phyloP scores from a whole-genome alignment of 2,113 vertebrate species.

The Canis aureus region DNA sequence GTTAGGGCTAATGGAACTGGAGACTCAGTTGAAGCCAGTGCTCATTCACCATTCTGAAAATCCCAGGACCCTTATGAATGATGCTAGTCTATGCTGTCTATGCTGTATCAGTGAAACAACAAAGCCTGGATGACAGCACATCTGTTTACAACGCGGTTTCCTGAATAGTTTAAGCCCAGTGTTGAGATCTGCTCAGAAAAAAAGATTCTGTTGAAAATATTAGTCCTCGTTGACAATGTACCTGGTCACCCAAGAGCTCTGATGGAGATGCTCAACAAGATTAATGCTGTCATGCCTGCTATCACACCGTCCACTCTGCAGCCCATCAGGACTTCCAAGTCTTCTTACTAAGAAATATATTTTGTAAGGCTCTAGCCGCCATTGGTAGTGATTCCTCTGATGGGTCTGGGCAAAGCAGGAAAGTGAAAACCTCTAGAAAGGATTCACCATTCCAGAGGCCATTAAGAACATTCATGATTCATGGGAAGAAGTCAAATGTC shows the following conservation, averaged over 20 bases:
- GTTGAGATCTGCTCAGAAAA: not conserved
- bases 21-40: not conserved
- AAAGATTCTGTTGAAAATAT: not conserved
- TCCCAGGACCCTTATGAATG: not conserved
- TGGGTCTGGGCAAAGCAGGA: not conserved
- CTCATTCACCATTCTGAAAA: not conserved
- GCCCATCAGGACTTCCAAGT: not conserved
- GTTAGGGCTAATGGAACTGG: not conserved
- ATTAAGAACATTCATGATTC: not conserved
- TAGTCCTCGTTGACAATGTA: not conserved
- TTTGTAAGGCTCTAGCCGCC: not conserved
- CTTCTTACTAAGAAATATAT: not conserved
- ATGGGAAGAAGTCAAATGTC: not conserved
- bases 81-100: not conserved
- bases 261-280: not conserved
- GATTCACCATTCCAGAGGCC: not conserved
- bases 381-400: not conserved
- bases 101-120: not conserved
- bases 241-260: not conserved
- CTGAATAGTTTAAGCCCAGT: not conserved
- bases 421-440: not conserved
- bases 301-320: not conserved
- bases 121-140: not conserved
- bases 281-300: not conserved
- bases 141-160: not conserved